A percentile compares a stretch with the other conserved stretches of the same genome.
These are phyloP conservation scores for Xenopus petersii DNA, from an alignment of 2,797 vertebrate species.

Conservation along the genomic window DNA sequence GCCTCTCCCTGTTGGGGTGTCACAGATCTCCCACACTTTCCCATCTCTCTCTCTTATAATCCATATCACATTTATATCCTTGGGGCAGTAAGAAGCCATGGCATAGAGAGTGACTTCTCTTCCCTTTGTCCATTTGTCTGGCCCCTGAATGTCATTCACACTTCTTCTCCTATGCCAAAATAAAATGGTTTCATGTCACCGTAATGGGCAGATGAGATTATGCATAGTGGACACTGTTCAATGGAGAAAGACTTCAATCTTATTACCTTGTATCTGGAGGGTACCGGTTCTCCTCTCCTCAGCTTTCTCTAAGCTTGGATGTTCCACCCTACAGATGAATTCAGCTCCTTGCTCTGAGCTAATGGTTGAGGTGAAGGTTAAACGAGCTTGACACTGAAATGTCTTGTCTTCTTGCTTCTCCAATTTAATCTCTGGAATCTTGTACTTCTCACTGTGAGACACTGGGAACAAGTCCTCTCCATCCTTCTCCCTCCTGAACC, in stretches of 20 bases:
- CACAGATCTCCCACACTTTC: background rate
- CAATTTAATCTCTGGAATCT: background rate
- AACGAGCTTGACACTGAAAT: background rate
- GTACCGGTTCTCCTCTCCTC: constrained; percentile 8
- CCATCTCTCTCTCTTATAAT: constrained; percentile 6
- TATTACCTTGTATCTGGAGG: constrained; percentile 21
- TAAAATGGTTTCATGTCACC: too few relatives aligned
- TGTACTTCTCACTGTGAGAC: constrained; percentile 6
- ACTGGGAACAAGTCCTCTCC: background rate
- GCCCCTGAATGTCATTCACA: constrained; percentile 13
- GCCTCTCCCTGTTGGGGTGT: background rate
- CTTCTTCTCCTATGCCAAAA: too few relatives aligned
- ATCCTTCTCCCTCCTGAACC: constrained; percentile 28
- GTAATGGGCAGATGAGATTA: too few relatives aligned
- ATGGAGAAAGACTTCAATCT: too few relatives aligned
- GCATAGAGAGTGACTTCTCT: constrained; percentile 24
- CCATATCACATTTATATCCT: constrained; percentile 18
- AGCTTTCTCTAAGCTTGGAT: constrained; percentile 4
- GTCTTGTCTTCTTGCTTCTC: constrained; percentile 29
- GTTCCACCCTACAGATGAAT: constrained; percentile 33
- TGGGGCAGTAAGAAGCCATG: constrained; percentile 16
- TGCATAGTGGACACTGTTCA: too few relatives aligned
- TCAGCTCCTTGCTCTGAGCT: constrained; percentile 13
- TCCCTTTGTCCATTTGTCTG: constrained; percentile 12
- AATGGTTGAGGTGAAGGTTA: constrained; percentile 23